Evolutionary conservation across 2,888 invertebrate genomes (phyloP), one percentile per base, ranked within the genome.

Genomic region (Dysmachus trigonus): DNA sequence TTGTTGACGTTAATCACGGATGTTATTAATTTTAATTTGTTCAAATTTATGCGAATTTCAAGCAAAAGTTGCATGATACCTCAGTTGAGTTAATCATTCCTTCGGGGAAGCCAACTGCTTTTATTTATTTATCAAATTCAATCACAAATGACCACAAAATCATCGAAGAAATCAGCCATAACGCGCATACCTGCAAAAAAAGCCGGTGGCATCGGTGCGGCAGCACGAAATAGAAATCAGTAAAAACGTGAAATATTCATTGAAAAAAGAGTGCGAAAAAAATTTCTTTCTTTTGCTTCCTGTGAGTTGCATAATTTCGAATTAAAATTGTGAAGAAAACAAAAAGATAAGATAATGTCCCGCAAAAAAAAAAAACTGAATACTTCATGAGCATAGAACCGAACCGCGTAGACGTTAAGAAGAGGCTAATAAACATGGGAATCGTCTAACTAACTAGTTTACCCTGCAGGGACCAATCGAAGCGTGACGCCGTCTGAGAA

Each of bases 361-460:
- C 18, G 62, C 22, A 81, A 81, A 81, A 47, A 79, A 30, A 41
- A 47, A 79, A 30, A 41, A 41, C 38, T 10, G 33, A 53, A 62
- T 7, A 53, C 31, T 81, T 33, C 81, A 81, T 53, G 81, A 53
- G 81, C 81, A 62, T 22, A 81, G 62, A 62, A 81, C 31, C 33
- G 62, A 62, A 81, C 31, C 33, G 35, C 51, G 27, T 33, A 31
- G 31, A 51, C n/a, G 51, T 6, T 47, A n/a, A 47, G n/a, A 53
- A 53, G 53, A 53, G 18, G 62, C 62, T 62, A 62, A 62, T 62
- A 62, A 10, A 47, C 47, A 31, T 81, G 53, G 31, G 62, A 62
- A 81, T 27, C 18, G 47, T 62, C 62, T 27, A 53, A 81, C 33
- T 81, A 81, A 81, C 81, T 53, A 53, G 81, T 81, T 81, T 18